Evolutionary conservation across 2,113 vertebrate species (phyloP).

Genomic region (Strix aluco): DNA sequence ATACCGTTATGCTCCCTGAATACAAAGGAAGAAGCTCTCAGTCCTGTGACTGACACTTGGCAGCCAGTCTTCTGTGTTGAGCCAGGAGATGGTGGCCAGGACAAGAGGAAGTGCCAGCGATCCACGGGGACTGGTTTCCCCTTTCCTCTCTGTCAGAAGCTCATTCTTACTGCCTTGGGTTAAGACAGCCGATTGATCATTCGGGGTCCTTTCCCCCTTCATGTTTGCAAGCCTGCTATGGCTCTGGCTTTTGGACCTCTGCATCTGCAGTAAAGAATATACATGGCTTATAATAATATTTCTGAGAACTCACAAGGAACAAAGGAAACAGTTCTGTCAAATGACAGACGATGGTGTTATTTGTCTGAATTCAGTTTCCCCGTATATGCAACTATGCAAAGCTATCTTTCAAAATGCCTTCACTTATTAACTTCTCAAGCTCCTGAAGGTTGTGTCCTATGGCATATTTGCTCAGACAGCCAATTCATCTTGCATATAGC

Average conservation of each 20-base stretch:
- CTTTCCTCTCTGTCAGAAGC: not conserved
- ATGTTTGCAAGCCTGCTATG: fast-evolving
- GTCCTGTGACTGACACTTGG: not conserved
- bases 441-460: not conserved
- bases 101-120: fast-evolving
- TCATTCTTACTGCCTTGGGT: not conserved
- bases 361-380: not conserved
- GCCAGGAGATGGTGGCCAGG: not conserved
- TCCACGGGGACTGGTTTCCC: fast-evolving
- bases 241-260: not conserved
- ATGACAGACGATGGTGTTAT: not conserved
- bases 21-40: not conserved
- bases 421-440: not conserved
- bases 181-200: not conserved
- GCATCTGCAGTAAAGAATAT: not conserved
- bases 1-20: fast-evolving
- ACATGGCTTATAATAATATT: not conserved
- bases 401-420: not conserved
- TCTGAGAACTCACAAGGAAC: not conserved
- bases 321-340: not conserved
- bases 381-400: not conserved
- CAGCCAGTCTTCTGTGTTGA: not conserved
- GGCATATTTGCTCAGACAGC: not conserved
- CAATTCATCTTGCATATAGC: not conserved
- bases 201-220: not conserved